A percentile compares a stretch with the other conserved stretches of the same genome.
Evolutionary conservation across 2,113 vertebrate species (phyloP).

Genomic region (Heptranchias perlo): DNA sequence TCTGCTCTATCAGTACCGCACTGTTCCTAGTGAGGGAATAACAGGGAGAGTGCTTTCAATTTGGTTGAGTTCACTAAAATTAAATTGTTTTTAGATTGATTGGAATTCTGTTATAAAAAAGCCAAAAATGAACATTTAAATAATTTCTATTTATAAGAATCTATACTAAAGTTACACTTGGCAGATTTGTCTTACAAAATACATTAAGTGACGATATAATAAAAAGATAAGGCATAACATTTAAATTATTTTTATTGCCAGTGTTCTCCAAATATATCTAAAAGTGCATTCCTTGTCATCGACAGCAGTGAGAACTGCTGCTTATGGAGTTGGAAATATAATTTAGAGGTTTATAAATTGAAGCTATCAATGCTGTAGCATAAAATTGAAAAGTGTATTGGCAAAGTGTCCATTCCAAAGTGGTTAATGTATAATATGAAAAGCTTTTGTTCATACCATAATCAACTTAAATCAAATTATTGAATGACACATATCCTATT

Average conservation of each 20-base stretch:
- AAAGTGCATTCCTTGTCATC: neutral
- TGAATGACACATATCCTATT: neutral
- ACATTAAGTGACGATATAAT: neutral
- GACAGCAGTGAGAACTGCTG: neutral
- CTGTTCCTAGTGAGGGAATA: neutral
- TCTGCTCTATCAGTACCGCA: neutral
- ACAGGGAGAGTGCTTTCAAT: neutral
- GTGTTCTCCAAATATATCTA: neutral
- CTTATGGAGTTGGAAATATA: neutral
- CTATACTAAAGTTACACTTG: neutral
- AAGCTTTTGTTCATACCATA: neutral
- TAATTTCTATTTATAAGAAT: neutral
- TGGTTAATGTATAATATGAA: slow-evolving; percentile 8
- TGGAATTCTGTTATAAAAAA: neutral
- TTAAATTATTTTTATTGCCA: slow-evolving; percentile 21
- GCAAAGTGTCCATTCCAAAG: neutral
- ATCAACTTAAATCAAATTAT: slow-evolving; percentile 35
- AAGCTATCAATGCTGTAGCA: neutral
- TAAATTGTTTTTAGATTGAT: slow-evolving; percentile 17
- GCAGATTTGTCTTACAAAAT: neutral
- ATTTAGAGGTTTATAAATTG: slow-evolving; percentile 26
- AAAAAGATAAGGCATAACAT: neutral
- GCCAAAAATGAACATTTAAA: neutral
- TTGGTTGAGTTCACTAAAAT: neutral
- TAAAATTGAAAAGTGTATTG: slow-evolving; percentile 21